Evolutionary conservation across 2,113 vertebrate species (phyloP), one percentile per base, ranked within the genome.

Genomic region (Pipra filicauda): DNA sequence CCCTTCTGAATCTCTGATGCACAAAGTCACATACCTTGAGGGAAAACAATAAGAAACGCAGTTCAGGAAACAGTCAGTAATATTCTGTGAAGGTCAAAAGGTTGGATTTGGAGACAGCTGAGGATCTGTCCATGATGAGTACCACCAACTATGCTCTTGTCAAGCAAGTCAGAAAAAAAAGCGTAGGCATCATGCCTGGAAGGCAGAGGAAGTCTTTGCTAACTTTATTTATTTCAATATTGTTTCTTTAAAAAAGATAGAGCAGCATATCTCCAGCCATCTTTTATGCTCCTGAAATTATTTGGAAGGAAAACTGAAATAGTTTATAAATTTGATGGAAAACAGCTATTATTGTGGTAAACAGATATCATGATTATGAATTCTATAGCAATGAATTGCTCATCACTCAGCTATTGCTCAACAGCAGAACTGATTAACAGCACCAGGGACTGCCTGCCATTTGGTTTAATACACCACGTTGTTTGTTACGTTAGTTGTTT

Each of bases 311-410:
- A 89, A 89, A 81, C 0, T n/a, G 67, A 81, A 95, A 67, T 62
- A 71, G 59, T 91, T 92, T 93, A 93, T 84, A 86, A 37, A 77
- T 55, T 48, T 90, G 30, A 86, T 74, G 66, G 59, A 90, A 91
- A 94, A 5, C 27, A 2, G 1, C 57, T 81, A 84, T 91, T 88
- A 81, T 44, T 9, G 43, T 33, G 48, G 90, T 72, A 94, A 96
- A 93, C 49, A 71, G 89, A 62, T 52, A 91, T 33, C 59, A 83
- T 21, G 52, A 83, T 89, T 92, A 97, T 92, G 74, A 91, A 92
- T 88, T 74, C 83, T 77, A 13, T 41, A 75, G 77, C 94, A 94
- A 93, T 54, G 31, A 94, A 81, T 84, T 59, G 59, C 75, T 88
- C 72, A 74, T 80, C 51, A 77, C 71, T 84, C 62, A 73, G 78